Evolutionary conservation across 2,888 invertebrate genomes (phyloP), one percentile per base, ranked within the genome.

Genomic region (Cataglyphis altisquamis): DNA sequence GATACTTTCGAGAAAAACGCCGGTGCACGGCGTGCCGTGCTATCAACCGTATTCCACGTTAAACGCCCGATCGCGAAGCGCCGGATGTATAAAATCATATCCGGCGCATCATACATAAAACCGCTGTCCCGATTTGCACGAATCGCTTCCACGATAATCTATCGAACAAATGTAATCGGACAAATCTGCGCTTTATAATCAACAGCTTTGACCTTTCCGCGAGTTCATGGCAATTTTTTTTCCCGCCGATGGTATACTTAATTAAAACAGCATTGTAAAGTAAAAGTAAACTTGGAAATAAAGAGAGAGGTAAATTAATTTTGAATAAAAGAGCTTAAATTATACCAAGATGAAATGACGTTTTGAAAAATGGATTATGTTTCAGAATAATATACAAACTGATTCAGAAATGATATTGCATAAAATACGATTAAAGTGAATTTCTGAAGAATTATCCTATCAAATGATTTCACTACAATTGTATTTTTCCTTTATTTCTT

Each of bases 31-130:
- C 55, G 57, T 57, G 78, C 67, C 78, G 78, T 66, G 21, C 21
- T 67, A 66, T 82, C 78, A 62, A 60, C 48, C 64, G 75, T 77
- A 57, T 64, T 68, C 41, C 52, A 68, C 84, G 78, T 60, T 83
- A 72, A 86, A 75, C 52, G 75, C 68, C 36, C 41, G 75, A 66
- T 87, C 84, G 55, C 67, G 39, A 66, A 66, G 36, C 36, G 25
- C 29, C 25, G 48, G 36, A 41, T 41, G 60, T 45, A 32, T 36
- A 72, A 72, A 60, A 48, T 67, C 55, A 29, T 67, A 57, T 55
- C 29, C 67, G 52, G 52, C 64, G 74, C 41, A 45, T 32, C 41
- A 12, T 18, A 32, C 64, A 29, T 45, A 68, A 78, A 78, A 78
- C 68, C 68, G 21, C 41, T 68, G 77, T 68, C 45, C 8, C 21